A percentile compares a stretch with the other conserved stretches of the same genome.
Conservation (phyloP, 1,140 invertebrate species). For the Bombus soroeensis region DNA sequence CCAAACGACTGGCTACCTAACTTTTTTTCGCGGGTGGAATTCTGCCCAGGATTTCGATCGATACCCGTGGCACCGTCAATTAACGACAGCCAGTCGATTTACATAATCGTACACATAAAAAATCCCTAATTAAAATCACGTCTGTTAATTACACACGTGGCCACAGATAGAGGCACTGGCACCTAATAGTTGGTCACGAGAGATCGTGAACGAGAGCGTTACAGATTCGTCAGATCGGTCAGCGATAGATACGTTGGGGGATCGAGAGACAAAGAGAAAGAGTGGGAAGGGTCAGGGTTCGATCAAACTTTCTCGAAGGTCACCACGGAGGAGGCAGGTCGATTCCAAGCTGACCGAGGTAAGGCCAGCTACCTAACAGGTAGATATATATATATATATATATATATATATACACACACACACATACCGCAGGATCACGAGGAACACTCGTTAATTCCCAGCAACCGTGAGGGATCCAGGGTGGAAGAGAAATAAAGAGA, state of each 20-base stretch:
- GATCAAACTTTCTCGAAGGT: conserved; percentile 73
- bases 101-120: conserved; percentile 44
- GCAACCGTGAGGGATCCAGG: neutral
- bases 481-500: neutral
- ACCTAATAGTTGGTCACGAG: conserved; percentile 35
- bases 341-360: conserved; percentile 49
- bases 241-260: neutral
- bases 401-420: neutral
- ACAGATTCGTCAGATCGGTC: conserved; percentile 45
- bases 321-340: conserved; percentile 55
- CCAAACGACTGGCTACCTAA: neutral
- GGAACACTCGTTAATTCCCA: conserved; percentile 39
- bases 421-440: conserved; percentile 18
- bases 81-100: conserved; percentile 25
- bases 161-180: neutral
- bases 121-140: conserved; percentile 40
- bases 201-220: conserved; percentile 46
- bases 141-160: conserved; percentile 38
- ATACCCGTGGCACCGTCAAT: conserved; percentile 21
- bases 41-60: neutral
- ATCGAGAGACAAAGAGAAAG: conserved; percentile 53
- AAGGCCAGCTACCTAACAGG: conserved; percentile 65
- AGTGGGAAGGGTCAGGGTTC: conserved; percentile 62
- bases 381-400: conserved; percentile 59
- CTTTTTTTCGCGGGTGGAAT: neutral